Percentiles rank a stretch among this genome's conserved stretches.
Evolutionary conservation across 2,888 invertebrate species (phyloP).

Genomic region (Chirona hameri): DNA sequence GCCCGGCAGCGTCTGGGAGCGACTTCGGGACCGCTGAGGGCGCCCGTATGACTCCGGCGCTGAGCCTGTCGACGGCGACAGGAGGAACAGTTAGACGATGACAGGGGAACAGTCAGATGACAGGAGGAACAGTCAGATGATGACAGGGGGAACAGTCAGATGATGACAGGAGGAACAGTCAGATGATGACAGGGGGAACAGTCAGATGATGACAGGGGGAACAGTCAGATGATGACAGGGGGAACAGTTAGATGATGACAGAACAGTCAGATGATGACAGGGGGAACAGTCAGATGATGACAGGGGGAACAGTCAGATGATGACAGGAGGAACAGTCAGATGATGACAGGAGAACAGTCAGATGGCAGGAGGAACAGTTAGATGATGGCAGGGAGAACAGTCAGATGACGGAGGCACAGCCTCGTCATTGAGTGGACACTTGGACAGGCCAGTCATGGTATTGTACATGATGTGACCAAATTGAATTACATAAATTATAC

Average conservation of each 20-base stretch:
- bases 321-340: neutral
- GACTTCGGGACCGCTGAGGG: neutral
- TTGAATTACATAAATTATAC: no score
- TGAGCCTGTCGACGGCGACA: neutral
- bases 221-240: neutral
- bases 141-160: neutral
- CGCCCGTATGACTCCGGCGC: neutral
- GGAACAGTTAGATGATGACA: no score
- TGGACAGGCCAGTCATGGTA: no score
- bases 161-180: neutral
- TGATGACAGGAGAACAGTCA: no score
- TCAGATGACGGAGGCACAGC: neutral
- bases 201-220: neutral
- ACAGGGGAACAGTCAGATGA: neutral
- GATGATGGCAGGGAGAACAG: no score
- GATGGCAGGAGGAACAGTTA: neutral
- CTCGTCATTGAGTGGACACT: no score
- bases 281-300: neutral
- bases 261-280: neutral
- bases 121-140: neutral
- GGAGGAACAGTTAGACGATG: neutral
- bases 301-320: neutral
- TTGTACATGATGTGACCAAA: no score
- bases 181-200: neutral
- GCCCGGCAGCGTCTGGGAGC: constrained; percentile 8